phyloP scores from a whole-genome alignment of 2,888 invertebrate species.

The Flexamia atlantica region DNA sequence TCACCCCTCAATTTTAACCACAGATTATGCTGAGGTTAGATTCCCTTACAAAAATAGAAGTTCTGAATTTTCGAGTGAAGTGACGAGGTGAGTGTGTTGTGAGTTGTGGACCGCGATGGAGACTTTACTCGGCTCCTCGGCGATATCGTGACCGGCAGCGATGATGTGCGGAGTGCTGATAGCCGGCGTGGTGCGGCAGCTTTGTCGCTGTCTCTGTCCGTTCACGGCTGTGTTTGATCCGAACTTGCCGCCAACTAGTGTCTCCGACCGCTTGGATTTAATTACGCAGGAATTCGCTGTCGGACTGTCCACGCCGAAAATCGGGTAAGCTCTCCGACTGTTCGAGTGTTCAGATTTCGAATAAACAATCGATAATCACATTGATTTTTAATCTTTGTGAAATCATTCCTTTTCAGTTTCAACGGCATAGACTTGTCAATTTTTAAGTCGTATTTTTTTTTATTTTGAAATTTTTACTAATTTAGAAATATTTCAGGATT shows the following conservation, averaged over 20 bases:
- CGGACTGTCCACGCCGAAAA: conserved; percentile 46
- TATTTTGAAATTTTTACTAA: too few species aligned
- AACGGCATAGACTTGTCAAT: too few species aligned
- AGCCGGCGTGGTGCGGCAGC: not conserved
- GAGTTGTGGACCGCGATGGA: not conserved
- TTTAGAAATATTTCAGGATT: too few species aligned
- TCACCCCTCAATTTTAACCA: too few species aligned
- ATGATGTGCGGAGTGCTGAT: not conserved
- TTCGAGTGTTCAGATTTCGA: not conserved
- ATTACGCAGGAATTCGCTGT: conserved; percentile 18
- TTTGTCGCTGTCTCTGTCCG: conserved; percentile 25
- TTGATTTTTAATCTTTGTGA: not conserved
- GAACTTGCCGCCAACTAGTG: not conserved
- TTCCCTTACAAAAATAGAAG: too few species aligned
- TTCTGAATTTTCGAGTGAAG: too few species aligned
- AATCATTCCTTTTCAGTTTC: not conserved
- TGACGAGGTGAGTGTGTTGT: too few species aligned
- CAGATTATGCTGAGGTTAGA: too few species aligned
- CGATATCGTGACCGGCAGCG: not conserved
- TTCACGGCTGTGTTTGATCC: conserved; percentile 6
- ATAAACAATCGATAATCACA: not conserved
- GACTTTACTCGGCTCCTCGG: not conserved
- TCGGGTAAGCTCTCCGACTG: conserved; percentile 3
- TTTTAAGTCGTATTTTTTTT: too few species aligned
- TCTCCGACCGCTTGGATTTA: not conserved